phyloP scores from a whole-genome alignment of 2,797 vertebrate species.

The Gallinago nigripennis region DNA sequence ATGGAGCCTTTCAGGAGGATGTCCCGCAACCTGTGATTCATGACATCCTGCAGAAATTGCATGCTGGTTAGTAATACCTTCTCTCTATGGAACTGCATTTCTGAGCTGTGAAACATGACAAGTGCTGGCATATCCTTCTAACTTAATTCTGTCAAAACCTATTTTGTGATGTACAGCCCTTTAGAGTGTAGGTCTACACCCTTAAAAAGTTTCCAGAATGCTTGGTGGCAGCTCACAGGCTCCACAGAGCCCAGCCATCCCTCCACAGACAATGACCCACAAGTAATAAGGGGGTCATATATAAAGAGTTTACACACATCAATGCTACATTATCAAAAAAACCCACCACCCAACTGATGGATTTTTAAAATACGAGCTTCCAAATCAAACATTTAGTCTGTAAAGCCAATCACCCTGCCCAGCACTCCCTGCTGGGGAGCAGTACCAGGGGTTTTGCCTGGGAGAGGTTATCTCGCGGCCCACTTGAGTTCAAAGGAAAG shows the following conservation, averaged over 20 bases:
- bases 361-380: not conserved
- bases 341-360: not conserved
- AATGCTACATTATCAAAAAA: not conserved
- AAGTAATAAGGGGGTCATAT: not conserved
- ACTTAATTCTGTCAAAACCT: not conserved
- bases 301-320: not conserved
- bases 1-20: constrained; percentile 20
- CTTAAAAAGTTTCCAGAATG: not conserved
- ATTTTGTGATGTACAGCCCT: not conserved
- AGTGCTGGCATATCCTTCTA: not conserved
- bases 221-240: not conserved
- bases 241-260: not conserved
- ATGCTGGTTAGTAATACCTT: not conserved
- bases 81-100: not conserved
- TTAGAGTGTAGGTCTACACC: not conserved
- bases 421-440: not conserved
- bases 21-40: constrained; percentile 40
- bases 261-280: not conserved
- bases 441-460: not conserved
- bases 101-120: not conserved
- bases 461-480: not conserved
- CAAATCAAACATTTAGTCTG: not conserved
- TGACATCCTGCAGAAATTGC: constrained; percentile 40
- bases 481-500: not conserved
- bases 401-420: not conserved